Evolutionary conservation across 2,113 vertebrate species (phyloP).

Genomic region (Pimephales promelas): DNA sequence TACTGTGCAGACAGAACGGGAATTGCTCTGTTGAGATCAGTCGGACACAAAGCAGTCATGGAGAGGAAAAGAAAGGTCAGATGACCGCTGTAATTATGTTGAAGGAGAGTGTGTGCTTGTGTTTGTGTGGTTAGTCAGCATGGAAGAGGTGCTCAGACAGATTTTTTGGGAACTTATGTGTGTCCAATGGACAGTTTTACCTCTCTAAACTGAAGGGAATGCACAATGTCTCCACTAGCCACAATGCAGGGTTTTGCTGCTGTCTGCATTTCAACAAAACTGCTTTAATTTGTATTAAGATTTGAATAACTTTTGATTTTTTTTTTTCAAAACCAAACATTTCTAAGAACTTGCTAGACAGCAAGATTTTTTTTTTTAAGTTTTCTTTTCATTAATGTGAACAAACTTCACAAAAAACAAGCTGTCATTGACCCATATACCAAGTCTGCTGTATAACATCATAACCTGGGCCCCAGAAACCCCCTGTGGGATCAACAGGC

Average conservation of each 20-base stretch:
- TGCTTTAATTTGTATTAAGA: not conserved
- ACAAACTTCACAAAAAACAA: no score
- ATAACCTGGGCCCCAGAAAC: slow-evolving; percentile 14
- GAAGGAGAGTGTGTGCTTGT: slow-evolving; percentile 14
- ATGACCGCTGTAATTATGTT: not conserved
- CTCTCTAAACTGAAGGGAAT: not conserved
- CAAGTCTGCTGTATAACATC: not conserved
- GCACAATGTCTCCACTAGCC: not conserved
- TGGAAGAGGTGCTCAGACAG: not conserved
- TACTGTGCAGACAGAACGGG: not conserved
- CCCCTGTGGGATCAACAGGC: slow-evolving; percentile 11
- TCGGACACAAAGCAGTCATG: not conserved
- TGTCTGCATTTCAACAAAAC: not conserved
- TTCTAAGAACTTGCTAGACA: not conserved
- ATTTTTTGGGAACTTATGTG: slow-evolving; percentile 4
- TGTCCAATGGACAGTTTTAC: not conserved
- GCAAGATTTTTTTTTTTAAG: not conserved
- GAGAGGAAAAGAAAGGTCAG: not conserved
- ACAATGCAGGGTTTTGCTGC: not conserved
- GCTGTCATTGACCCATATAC: not conserved
- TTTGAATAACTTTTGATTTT: not conserved
- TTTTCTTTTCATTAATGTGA: not conserved
- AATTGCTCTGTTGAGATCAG: slow-evolving; percentile 1
- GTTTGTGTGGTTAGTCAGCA: not conserved
- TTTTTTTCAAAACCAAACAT: not conserved